Evolutionary conservation across 2,888 invertebrate genomes (phyloP), one percentile per base, ranked within the genome.

Genomic region (Orthosia gothica): DNA sequence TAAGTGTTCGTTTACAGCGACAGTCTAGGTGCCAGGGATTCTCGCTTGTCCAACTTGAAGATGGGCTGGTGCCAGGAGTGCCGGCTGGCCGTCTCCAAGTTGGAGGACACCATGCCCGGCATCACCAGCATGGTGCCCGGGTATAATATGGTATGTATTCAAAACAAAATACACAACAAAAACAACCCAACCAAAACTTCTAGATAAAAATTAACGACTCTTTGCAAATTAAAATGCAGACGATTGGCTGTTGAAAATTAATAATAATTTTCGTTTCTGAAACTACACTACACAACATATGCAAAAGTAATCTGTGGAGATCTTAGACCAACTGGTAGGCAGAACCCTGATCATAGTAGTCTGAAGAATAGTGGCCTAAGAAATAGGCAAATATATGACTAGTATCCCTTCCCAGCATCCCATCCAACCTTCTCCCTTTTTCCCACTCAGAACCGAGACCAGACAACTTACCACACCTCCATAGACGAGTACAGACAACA

Each of bases 21-120:
- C 77, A 88, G 89, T 66, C 78, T 88, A 15, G 82, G 69, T 15
- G 85, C 45, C 15, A 90, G 88, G 52, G 92, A 91, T 2, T 87
- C 89, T 0, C 87, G 82, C 2, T 74, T 85, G 26, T 72, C 86
- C 18, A 91, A 91, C 85, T 88, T 95, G 77, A 91, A 92, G 82
- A 92, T 95, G 88, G 94, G 96, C 7, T 97, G 97, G 97, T 97
- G 97, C 85, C 89, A 88, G 62, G 94, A 95, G 85, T 97, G 97
- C 92, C 95, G 96, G 88, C 89, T 86, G 50, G 95, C 96, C 55
- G 93, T 96, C 70, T 86, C 89, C 82, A 91, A 91, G 74, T 91
- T 97, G 15, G 97, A 97, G 83, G 90, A 92, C 86, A 91, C 92
- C 74, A 94, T 95, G 94, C 96, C 96, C 40, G 97, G 96, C 74